Evolutionary conservation across 2,797 vertebrate species (phyloP), one percentile per base, ranked within the genome.

Genomic region (Sebastes iracundus): DNA sequence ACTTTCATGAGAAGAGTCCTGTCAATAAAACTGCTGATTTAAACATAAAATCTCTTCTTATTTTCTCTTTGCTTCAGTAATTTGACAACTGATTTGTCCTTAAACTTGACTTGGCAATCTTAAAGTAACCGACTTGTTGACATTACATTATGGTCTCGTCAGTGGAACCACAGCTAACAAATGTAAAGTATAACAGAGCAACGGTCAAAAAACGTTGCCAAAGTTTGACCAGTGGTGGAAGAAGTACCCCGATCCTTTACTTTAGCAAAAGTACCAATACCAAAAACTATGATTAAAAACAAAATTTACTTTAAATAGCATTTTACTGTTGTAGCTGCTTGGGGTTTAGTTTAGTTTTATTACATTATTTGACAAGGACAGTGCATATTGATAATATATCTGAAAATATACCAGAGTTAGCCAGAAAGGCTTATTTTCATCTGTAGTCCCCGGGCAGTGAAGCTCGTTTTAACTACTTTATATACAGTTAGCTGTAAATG

Each of bases 231-330:
- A 3, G 38, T 42, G 38, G 2, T 42, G 14, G 38, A 42, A 42
- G 38, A 42, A 42, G 38, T 42, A 61, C 18, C 6, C 28, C 3
- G 3, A 33, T 12, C 20, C n/a, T 12, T 7, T 18, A 60, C 18
- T 20, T 20, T 30, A 28, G 14, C 14, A 32, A 62, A 33, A 62
- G 11, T 33, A 33, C 30, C 7, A 28, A 59, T 30, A 20, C 0
- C 46, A 8, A 49, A 49, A 49, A 0, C 46, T 13, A 23, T 55
- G 10, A 53, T 22, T n/a, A n/a, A 0, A 0, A n/a, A 53, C 0
- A 2, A 58, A 27, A 27, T 27, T 27, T 0, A 16, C 3, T 58
- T 27, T 30, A 28, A 30, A 8, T 56, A 35, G 6, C 32, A 63
- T 35, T 35, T 63, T 35, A 30, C 14, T 60, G 60, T n/a, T 32